Conservation (phyloP, 2,113 vertebrate genomes). For the Tiliqua scincoides region DNA sequence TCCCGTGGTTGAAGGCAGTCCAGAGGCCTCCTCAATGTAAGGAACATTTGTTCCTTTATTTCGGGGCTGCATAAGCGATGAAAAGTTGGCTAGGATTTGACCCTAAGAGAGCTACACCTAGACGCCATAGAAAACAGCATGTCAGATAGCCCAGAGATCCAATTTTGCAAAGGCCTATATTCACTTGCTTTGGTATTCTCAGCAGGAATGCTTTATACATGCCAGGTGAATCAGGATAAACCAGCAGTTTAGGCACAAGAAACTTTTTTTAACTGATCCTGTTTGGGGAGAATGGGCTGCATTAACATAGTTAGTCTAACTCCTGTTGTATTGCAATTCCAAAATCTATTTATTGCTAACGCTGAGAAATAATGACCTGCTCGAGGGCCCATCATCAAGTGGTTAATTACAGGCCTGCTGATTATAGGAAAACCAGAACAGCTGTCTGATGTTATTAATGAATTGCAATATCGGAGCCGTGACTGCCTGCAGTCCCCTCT, state of each 20-base stretch:
- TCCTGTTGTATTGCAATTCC: conserved; percentile 27
- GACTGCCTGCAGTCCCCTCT: conserved; percentile 53
- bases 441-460: conserved; percentile 61
- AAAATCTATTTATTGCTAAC: conserved; percentile 42
- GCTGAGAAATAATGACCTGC: conserved; percentile 35
- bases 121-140: too few relatives aligned
- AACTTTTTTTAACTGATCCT: background rate
- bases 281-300: conserved; percentile 38
- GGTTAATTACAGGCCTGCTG: conserved; percentile 24
- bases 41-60: too few relatives aligned
- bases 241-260: background rate
- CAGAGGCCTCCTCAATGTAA: too few relatives aligned
- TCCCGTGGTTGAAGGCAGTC: too few relatives aligned
- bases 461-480: conserved; percentile 60
- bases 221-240: too few relatives aligned
- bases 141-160: too few relatives aligned
- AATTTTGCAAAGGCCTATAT: too few relatives aligned
- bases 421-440: conserved; percentile 53
- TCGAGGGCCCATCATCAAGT: background rate
- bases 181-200: too few relatives aligned
- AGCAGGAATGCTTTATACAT: too few relatives aligned
- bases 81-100: too few relatives aligned
- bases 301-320: conserved; percentile 21
- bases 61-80: too few relatives aligned
- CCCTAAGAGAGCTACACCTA: too few relatives aligned